Evolutionary conservation across 2,113 vertebrate genomes (phyloP), one percentile per base, ranked within the genome.

Genomic region (Nansenia antarctica): DNA sequence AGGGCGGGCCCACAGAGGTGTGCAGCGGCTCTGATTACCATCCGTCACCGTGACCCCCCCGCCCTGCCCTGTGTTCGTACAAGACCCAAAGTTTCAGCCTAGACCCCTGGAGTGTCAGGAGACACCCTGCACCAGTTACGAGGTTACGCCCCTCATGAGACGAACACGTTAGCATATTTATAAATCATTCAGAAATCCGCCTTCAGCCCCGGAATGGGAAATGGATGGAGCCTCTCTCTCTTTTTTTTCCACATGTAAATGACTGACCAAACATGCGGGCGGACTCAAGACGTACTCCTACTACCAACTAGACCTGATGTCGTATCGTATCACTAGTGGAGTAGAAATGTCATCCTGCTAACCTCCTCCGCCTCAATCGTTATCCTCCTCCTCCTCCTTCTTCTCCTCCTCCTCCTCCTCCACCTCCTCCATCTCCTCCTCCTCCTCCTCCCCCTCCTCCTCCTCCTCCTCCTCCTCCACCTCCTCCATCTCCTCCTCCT

Each of bases 171-270:
- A 78, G 81, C 74, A 83, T 83, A 80, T 69, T 77, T 77, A 83
- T 83, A 77, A 83, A 83, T 83, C 69, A 80, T 83, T 83, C 81
- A 80, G 42, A 45, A 77, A 72, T 75, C 74, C 49, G 59, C 63
- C 68, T 69, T 64, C 29, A 68, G 58, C 53, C 63, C 58, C 55
- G 55, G 69, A 79, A 76, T 68, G 72, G 29, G 45, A 74, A 65
- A 67, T 67, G 57, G 67, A 30, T 37, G 54, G 27, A 34, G 62
- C n/a, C n/a, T n/a, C n/a, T n/a, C n/a, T n/a, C n/a, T n/a, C n/a
- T n/a, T n/a, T 60, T 34, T 35, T 49, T 31, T 52, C 12, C 58
- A 69, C 57, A 73, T 73, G 67, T 79, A 82, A 82, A 79, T 79
- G 58, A 70, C 8, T 49, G 52, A 27, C 64, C 61, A 58, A 58